Base-by-base conservation (phyloP, 1,140 invertebrate species). In the Cydia amplana region DNA sequence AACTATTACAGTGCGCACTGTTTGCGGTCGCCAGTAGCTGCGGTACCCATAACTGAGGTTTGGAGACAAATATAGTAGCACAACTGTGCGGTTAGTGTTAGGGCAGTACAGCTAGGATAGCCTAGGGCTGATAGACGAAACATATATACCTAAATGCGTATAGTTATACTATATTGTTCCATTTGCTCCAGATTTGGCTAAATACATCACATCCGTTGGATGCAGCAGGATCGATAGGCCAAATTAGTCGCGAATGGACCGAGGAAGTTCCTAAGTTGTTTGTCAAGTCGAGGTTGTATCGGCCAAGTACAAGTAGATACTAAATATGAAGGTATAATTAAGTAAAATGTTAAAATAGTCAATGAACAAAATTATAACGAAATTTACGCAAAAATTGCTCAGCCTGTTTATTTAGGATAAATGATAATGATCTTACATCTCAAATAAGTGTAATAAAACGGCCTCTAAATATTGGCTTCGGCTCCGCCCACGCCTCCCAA, bases 1-100 rank as follows among this genome's bases (percentile, higher is more conserved):
- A 23, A 60, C 20, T n/a, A 9, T 1, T 18, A 60, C 55, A 20
- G 55, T 60, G 23, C 25, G 28, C 7, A 36, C 64, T 65, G 28
- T 65, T 65, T 65, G 64, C 64, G 64, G 64, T 65, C 64, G 25
- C 25, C 25, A 65, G 16, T 32, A 65, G 23, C 16, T 65, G 64
- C 20, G 20, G 5, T 36, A 16, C 25, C 63, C 25, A 36, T 65
- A 28, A 65, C 64, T 65, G 28, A 65, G 64, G 64, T 65, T 16
- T 60, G 55, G 55, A 20, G 55, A 60, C 55, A 60, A 60, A 60
- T 20, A 60, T 60, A 60, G 55, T 60, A 60, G 1, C 55, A 60
- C 20, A 23, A 60, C 20, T 60, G 55, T 60, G 55, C 20, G 55
- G 55, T 60, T 60, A 23, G 9, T 9, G 55, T 23, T 23, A 60